Base-by-base conservation (phyloP, 2,888 invertebrate genomes). In the Gymnosoma rotundatum region DNA sequence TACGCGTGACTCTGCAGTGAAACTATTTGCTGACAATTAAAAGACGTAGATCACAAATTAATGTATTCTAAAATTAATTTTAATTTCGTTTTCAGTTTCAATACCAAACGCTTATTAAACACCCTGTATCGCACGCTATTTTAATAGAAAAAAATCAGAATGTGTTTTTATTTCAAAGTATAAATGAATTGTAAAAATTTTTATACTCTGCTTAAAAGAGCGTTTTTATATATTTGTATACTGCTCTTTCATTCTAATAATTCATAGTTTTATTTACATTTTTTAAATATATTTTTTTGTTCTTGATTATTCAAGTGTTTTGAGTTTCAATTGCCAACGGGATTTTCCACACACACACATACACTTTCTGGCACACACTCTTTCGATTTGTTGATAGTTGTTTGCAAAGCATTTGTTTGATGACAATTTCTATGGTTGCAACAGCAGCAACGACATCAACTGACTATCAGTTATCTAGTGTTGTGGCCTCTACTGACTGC, bases 341-440 rank as follows among this genome's bases (percentile, higher is more conserved):
- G 32, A 66, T 45, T 66, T 73, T 79, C 52, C 20, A 64, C 58
- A 32, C 20, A 32, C 25, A 3, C 64, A 38, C 25, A 25, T 4
- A n/a, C 58, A 16, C 7, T 2, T 8, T 21, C 12, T 38, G 42
- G 2, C 42, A 42, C 12, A 42, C 1, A 1, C 12, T 42, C 52
- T 42, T 69, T 69, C 78, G 69, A 70, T 61, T 61, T 70, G 61
- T 54, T 78, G 69, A 78, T 78, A 56, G 64, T 79, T 79, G 64
- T 66, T 72, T 72, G 78, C 64, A 79, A 58, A 72, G 64, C 72
- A 72, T 79, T 79, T 72, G 50, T 79, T 79, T 64, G 64, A 66
- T 72, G 72, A 79, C 64, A 79, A 79, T 72, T 72, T 58, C 78
- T 72, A 69, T 78, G 69, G 69, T 78, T 63, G 25, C 76, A 67